A percentile compares a stretch with the other conserved stretches of the same genome.
Conservation (phyloP, 2,797 vertebrate species). For the Arrhamphus sclerolepis region DNA sequence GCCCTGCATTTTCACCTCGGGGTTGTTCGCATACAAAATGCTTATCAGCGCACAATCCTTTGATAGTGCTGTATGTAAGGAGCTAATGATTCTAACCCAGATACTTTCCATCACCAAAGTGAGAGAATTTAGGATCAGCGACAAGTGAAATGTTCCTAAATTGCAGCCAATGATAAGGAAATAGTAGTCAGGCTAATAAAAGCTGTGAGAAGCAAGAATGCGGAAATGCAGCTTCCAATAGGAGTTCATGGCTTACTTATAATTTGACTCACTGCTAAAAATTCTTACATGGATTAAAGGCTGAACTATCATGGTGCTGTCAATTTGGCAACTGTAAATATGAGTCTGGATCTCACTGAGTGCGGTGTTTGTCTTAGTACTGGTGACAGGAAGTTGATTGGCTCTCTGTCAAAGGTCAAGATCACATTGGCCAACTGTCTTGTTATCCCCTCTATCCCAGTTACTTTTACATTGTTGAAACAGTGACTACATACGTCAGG, state of each 20-base stretch:
- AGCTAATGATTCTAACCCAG: conserved; percentile 44
- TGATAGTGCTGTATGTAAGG: no score
- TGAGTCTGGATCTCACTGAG: conserved; percentile 22
- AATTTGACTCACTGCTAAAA: conserved; percentile 62
- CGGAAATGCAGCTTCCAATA: conserved; percentile 72
- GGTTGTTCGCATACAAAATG: no score
- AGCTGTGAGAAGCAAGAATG: conserved; percentile 55
- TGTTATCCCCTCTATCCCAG: conserved; percentile 32
- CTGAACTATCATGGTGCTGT: conserved; percentile 40
- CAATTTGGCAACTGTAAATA: no score
- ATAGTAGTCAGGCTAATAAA: conserved; percentile 76
- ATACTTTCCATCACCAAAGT: conserved; percentile 55
- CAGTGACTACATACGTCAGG: conserved; percentile 25
- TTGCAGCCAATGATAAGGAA: conserved; percentile 68
- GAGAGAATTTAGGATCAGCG: conserved; percentile 67
- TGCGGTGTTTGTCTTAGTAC: conserved; percentile 1
- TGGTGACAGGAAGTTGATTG: conserved; percentile 39
- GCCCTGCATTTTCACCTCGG: no score
- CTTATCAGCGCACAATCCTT: not conserved
- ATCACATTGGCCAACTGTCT: conserved; percentile 40
- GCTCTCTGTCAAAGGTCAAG: conserved; percentile 42
- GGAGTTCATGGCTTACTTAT: conserved; percentile 70
- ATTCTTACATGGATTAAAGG: conserved; percentile 53
- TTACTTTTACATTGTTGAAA: conserved; percentile 37
- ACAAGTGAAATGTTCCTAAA: conserved; percentile 72